Evolutionary conservation across 2,888 invertebrate species (phyloP), one percentile per base, ranked within the genome.

Genomic region (Rhyacophila evoluta): DNA sequence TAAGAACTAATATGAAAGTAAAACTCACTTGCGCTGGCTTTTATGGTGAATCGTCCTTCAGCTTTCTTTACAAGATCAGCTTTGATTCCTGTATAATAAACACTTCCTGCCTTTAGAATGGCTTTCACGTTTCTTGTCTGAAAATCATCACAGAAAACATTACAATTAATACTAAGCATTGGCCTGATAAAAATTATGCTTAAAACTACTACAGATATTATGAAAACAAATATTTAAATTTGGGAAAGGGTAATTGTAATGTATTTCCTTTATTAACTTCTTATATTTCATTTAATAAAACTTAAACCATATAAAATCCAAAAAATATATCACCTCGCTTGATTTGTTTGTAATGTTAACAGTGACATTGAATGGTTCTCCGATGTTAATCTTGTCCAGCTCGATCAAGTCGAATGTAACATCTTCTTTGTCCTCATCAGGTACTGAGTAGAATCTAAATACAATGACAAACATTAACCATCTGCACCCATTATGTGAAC

Each of bases 21-120:
- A 11, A 29, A 69, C 79, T 79, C 72, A 79, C 79, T 74, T 12
- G 41, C 38, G 12, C 74, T 74, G 4, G 94, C 92, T 79, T 91
- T 89, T 1, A 95, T 88, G 38, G 87, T 88, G 83, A 94, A 91
- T 79, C 92, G 91, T 4, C 93, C 93, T 75, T 93, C 91, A 0
- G 92, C 91, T 84, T 92, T 93, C 85, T 94, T 95, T 15, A 95
- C 91, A n/a, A 91, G 84, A 15, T 92, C 89, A 0, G 93, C 93
- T 84, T 91, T 92, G 8, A 95, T 92, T 3, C 95, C 96, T 27
- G 93, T 95, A 87, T 95, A 95, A 85, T 92, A 95, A 39, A 95
- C 92, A 83, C 94, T 94, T 68, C 90, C 92, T 0, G 93, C 92
- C 3, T 92, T 91, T 33, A 95, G 84, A 0, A 92, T 91, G 0